These are phyloP conservation scores for Prunella fulvescens DNA, from an alignment of 2,113 vertebrate genomes.

Conservation along the genomic window DNA sequence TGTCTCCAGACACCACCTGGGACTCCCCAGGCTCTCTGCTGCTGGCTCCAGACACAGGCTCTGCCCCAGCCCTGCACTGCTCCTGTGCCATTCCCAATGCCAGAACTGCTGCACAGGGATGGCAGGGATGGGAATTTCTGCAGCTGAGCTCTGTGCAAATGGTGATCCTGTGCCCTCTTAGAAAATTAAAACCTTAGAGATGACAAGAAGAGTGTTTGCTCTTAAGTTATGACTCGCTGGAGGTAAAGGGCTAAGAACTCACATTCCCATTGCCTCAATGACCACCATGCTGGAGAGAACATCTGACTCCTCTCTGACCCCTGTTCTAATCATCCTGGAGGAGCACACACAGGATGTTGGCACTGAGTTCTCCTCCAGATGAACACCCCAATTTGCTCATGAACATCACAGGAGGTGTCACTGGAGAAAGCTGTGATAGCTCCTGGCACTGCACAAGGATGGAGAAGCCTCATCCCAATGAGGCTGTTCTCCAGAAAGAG, in stretches of 20 bases:
- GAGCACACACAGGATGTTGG: rapidly evolving
- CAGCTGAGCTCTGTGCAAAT: background rate
- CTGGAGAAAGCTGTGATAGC: background rate
- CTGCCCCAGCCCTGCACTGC: background rate
- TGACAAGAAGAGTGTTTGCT: background rate
- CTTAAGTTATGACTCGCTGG: background rate
- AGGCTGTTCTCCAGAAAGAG: background rate
- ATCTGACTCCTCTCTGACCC: background rate
- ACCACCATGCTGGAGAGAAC: background rate
- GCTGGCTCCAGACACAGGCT: background rate
- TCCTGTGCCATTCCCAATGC: rapidly evolving
- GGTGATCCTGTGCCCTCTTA: background rate
- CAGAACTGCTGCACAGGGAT: rapidly evolving
- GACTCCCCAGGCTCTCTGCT: background rate
- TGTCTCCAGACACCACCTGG: background rate
- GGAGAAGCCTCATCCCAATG: background rate
- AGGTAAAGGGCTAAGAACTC: background rate
- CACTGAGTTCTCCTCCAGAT: background rate
- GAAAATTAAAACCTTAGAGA: background rate
- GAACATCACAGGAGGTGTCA: background rate
- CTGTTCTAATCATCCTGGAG: background rate
- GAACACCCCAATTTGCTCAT: background rate
- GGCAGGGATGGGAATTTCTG: background rate
- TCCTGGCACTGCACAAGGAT: background rate
- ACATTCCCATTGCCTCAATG: background rate